Percentiles rank a stretch among this genome's conserved stretches.
Evolutionary conservation across 1,140 invertebrate species (phyloP).

Genomic region (Panonychus citri): DNA sequence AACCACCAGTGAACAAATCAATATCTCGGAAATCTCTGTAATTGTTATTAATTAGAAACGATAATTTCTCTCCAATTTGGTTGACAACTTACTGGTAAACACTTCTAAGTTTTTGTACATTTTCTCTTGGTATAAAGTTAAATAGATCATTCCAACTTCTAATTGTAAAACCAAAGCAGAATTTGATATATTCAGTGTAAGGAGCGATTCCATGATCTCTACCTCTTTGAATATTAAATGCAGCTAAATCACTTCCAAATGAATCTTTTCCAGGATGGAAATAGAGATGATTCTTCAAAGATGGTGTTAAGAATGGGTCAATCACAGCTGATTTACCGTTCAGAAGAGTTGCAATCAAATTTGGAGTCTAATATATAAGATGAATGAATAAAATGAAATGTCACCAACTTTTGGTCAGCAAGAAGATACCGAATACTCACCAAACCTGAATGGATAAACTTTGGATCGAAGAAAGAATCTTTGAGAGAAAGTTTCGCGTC

Average conservation of each 20-base stretch:
- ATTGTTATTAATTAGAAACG: neutral
- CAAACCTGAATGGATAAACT: conserved; percentile 1
- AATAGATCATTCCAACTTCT: conserved; percentile 25
- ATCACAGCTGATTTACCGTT: neutral
- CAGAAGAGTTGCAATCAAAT: neutral
- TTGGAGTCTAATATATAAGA: neutral
- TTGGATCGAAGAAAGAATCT: conserved; percentile 9
- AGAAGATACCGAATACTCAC: neutral
- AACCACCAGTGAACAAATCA: conserved; percentile 3
- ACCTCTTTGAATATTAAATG: conserved; percentile 24
- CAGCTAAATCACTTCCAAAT: conserved; percentile 19
- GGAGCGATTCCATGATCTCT: conserved; percentile 27
- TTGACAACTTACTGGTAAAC: conserved; percentile 23
- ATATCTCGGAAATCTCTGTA: conserved; percentile 7
- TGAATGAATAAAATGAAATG: neutral
- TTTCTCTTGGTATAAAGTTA: conserved; percentile 11
- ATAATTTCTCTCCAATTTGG: neutral
- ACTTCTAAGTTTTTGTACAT: neutral
- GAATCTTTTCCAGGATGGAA: conserved; percentile 7
- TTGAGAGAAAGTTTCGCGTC: neutral
- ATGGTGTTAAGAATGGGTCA: conserved; percentile 13
- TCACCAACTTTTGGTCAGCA: no score
- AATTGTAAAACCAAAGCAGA: conserved; percentile 6
- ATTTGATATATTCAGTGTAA: conserved; percentile 25
- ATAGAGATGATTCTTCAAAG: conserved; percentile 64